Evolutionary conservation across 2,113 vertebrate genomes (phyloP), one percentile per base, ranked within the genome.

Genomic region (Rhea americana): DNA sequence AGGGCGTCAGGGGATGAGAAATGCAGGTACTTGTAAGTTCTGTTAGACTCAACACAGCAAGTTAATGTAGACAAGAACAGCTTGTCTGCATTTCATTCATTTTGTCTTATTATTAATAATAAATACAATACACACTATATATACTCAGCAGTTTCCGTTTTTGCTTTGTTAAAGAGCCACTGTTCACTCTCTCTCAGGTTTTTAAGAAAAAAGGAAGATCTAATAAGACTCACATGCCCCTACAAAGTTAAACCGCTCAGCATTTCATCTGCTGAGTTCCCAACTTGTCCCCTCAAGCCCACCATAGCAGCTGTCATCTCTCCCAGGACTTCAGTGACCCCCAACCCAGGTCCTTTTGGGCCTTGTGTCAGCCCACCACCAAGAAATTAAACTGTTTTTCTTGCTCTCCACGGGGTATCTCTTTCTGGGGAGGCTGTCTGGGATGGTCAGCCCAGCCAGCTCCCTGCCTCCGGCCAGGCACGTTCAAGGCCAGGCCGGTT

Each of bases 81-180:
- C 4, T 5, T 8, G 16, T 67, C 70, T 82, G 35, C 59, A 35
- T 93, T 90, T 93, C 13, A 9, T 87, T 82, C 91, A 18, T 37
- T 75, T 65, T 87, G 45, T 82, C n/a, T 48, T 35, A 45, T 73
- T 87, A 93, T 82, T 90, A 86, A 86, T 80, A 93, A 65, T 37
- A 68, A 59, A 32, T 45, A 59, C 20, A 58, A 26, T 21, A 83
- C 32, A 75, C 32, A 48, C 56, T 73, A n/a, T 6, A 41, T 61
- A 28, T 47, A 62, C 22, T 28, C 25, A 14, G 7, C 28, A 37
- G 11, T 67, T 92, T 80, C 79, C 9, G 37, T 78, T 91, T 89
- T 75, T 81, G 18, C 51, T 75, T 78, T 81, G 43, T 68, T 93
- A 67, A 84, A 88, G 76, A 62, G 22, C 39, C 5, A 0, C 32